Conservation (phyloP, 1,140 invertebrate genomes). For the Neelides sp. region DNA sequence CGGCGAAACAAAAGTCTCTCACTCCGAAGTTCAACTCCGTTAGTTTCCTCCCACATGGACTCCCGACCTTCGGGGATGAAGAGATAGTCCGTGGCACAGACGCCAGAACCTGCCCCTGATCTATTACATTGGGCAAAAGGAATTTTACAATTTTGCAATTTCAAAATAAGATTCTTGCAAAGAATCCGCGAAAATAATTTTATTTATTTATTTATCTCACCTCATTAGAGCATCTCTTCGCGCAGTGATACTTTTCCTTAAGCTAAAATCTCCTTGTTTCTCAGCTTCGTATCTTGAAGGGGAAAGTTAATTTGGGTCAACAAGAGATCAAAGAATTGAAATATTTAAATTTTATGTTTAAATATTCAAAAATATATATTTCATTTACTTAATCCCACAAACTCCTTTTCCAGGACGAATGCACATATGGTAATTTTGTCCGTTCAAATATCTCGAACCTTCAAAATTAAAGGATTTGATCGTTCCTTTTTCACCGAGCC, state of each 20-base stretch:
- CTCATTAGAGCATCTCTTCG: slow-evolving; percentile 14
- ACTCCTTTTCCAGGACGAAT: slow-evolving; percentile 26
- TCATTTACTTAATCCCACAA: slow-evolving; percentile 30
- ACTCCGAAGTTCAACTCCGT: not conserved
- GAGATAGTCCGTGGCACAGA: slow-evolving; percentile 27
- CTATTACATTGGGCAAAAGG: slow-evolving; percentile 4
- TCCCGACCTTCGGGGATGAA: slow-evolving; percentile 24
- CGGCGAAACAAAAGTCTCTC: slow-evolving; percentile 15
- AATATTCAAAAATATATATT: too few species aligned
- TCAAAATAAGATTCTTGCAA: too few species aligned
- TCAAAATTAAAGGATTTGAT: slow-evolving; percentile 34
- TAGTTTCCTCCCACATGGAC: not conserved
- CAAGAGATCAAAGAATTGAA: too few species aligned
- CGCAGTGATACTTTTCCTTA: slow-evolving; percentile 22
- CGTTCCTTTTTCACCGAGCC: slow-evolving; percentile 25
- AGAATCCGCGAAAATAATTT: not conserved
- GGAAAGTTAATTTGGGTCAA: too few species aligned
- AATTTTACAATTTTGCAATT: slow-evolving; percentile 1
- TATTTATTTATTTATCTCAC: slow-evolving; percentile 10
- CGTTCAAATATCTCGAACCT: slow-evolving; percentile 31
- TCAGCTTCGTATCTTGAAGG: slow-evolving; percentile 25
- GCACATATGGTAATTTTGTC: slow-evolving; percentile 32
- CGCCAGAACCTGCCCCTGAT: slow-evolving; percentile 17
- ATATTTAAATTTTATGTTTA: too few species aligned
- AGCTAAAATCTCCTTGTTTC: slow-evolving; percentile 22